A percentile compares a stretch with the other conserved stretches of the same genome.
Evolutionary conservation across 1,140 invertebrate genomes (phyloP).

Genomic region (Polyergus mexicanus): DNA sequence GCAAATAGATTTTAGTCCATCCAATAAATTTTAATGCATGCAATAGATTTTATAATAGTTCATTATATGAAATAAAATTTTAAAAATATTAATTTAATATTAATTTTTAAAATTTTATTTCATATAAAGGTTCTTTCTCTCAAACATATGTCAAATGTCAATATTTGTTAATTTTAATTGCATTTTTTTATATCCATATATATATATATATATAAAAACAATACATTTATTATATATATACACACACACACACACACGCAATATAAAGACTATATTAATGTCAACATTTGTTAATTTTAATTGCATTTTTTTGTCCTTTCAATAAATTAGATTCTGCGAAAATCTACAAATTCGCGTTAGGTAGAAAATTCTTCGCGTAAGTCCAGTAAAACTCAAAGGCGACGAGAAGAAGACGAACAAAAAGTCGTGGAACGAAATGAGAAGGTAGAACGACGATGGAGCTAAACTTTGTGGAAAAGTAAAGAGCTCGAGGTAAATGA

Average conservation of each 20-base stretch:
- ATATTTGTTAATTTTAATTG: no score
- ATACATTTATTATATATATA: no score
- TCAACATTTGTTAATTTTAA: neutral
- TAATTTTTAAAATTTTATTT: no score
- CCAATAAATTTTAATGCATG: no score
- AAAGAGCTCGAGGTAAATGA: constrained; percentile 3
- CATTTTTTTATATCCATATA: no score
- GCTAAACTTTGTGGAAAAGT: constrained; percentile 26
- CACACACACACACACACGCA: no score
- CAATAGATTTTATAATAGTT: no score
- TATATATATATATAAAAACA: no score
- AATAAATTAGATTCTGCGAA: neutral
- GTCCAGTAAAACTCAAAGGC: neutral
- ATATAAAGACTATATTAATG: neutral
- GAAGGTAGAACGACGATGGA: neutral
- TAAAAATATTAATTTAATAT: no score
- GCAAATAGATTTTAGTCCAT: neutral
- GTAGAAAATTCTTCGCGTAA: neutral
- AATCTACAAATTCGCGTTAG: neutral
- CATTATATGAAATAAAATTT: no score
- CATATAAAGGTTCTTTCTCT: no score
- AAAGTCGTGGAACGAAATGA: neutral
- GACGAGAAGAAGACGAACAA: neutral
- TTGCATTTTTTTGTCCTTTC: neutral
- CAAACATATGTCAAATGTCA: no score